These are phyloP conservation scores for Cherax destructor DNA, from an alignment of 1,140 invertebrate genomes.

Conservation along the genomic window DNA sequence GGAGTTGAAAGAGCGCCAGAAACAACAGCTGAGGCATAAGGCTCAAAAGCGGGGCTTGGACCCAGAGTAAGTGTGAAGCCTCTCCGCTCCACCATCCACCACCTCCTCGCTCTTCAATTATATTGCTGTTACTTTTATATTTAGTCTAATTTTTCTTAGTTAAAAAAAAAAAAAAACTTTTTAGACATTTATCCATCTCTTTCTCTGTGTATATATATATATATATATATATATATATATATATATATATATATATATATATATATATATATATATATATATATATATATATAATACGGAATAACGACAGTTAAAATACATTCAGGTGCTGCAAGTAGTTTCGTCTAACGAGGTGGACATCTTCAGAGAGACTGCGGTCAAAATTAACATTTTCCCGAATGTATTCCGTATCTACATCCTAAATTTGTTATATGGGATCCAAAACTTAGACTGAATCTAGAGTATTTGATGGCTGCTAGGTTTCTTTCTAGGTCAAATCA, in stretches of 20 bases:
- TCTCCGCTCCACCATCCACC: not conserved
- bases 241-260: no score
- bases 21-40: constrained; percentile 91
- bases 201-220: no score
- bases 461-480: no score
- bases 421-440: no score
- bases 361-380: no score
- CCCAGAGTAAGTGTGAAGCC: constrained; percentile 74
- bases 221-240: no score
- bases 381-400: no score
- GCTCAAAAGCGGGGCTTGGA: constrained; percentile 78
- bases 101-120: not conserved
- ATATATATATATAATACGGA: not conserved
- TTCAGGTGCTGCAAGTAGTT: no score
- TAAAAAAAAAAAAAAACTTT: not conserved
- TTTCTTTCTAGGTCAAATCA: no score
- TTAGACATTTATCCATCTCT: not conserved
- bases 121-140: not conserved
- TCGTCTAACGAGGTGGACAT: no score
- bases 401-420: no score
- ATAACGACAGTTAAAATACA: not conserved
- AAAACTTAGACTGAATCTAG: no score
- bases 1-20: constrained; percentile 98
- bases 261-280: not conserved
- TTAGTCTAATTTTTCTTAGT: not conserved